Base-by-base conservation (phyloP, 1,140 invertebrate species). In the Lasioglossum albipes region DNA sequence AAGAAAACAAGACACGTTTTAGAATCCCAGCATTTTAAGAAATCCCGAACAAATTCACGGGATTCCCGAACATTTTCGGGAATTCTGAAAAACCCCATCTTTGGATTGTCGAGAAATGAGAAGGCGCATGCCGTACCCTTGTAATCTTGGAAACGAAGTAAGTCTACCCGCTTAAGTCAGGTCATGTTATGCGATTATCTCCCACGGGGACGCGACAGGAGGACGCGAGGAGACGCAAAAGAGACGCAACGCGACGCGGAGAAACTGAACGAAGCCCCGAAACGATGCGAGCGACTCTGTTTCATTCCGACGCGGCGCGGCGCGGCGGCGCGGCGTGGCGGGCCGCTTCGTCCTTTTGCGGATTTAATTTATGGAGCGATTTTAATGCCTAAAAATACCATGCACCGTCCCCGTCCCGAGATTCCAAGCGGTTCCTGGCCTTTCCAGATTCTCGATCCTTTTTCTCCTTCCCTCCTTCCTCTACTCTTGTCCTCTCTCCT, bases 291-390 rank as follows among this genome's bases (percentile, higher is more conserved):
- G 83, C 84, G 84, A 76, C 81, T 84, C 83, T 77, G 81, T 75
- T 83, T 62, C 89, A 90, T 90, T 90, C 88, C 84, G 81, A 66
- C 16, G 52, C 13, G 52, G 16, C 27, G 27, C 84, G 81, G 68
- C 16, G 16, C 13, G 52, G 52, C 72, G 73, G 74, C 27, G 27
- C 84, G 81, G 68, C 16, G 16, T 3, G 52, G 52, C 72, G 73
- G 74, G 22, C 31, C 75, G 45, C 84, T 42, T 89, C 86, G 83
- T 89, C 87, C 87, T 91, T 90, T 91, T 90, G 88, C 87, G 86
- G 89, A 88, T 90, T 91, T 91, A 91, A 91, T 91, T 90, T 91
- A 91, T 91, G 89, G 88, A 88, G 88, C 89, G 90, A 91, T 91
- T 91, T 91, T 90, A 90, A 90, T 90, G 87, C 87, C 89, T 90